A percentile compares a stretch with the other conserved stretches of the same genome.
Evolutionary conservation across 2,113 vertebrate genomes (phyloP).

Genomic region (Albula glossodonta): DNA sequence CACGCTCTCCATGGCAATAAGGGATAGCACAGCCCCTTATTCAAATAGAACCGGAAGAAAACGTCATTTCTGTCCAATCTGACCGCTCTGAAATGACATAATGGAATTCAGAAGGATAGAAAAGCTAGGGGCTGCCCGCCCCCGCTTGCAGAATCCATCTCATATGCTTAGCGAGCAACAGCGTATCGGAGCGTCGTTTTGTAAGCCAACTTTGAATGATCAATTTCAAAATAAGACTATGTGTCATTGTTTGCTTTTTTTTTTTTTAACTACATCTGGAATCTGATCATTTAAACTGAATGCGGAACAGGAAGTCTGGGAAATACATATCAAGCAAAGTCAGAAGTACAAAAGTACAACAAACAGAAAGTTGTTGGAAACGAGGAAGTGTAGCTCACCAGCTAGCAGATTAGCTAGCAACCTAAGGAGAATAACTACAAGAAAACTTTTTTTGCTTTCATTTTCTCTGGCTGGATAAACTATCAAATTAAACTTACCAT

Average conservation of each 20-base stretch:
- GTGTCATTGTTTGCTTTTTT: neutral
- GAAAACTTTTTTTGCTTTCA: neutral
- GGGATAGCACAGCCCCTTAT: slow-evolving; percentile 40
- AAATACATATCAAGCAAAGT: neutral
- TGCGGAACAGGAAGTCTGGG: neutral
- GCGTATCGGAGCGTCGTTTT: neutral
- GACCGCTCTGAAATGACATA: slow-evolving; percentile 71
- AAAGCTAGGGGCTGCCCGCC: slow-evolving; percentile 52
- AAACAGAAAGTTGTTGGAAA: neutral
- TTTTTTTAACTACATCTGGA: neutral
- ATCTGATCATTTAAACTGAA: neutral
- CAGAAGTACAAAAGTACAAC: neutral
- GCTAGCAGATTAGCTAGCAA: neutral
- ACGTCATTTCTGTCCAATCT: slow-evolving; percentile 75
- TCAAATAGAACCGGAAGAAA: slow-evolving; percentile 51
- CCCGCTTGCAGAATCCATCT: neutral
- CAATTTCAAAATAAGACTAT: neutral
- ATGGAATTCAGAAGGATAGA: slow-evolving; percentile 69
- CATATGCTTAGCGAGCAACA: neutral
- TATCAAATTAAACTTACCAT: neutral
- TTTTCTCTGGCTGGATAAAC: neutral
- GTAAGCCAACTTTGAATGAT: neutral
- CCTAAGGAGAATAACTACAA: neutral
- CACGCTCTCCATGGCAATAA: slow-evolving; percentile 44
- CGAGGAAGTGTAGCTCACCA: neutral